These are phyloP conservation scores for Tetragonula clypearis DNA, from an alignment of 1,140 invertebrate genomes.

Conservation along the genomic window DNA sequence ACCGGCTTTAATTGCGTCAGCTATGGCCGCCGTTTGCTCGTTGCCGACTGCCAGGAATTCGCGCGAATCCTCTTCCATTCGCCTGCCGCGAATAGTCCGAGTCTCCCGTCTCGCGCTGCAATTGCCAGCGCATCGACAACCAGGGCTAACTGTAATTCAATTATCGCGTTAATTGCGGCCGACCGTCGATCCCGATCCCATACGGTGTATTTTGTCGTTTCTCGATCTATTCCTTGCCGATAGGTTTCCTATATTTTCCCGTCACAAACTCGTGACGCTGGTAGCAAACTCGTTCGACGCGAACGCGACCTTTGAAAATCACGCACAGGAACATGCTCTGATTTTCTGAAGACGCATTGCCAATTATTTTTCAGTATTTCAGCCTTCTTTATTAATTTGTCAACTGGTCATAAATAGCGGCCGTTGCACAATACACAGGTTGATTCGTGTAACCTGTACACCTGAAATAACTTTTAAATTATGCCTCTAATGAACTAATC, in stretches of 20 bases:
- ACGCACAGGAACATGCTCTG: too few species aligned
- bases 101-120: constrained; percentile 22
- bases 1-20: constrained; percentile 61
- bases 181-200: constrained; percentile 2
- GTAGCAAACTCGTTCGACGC: too few species aligned
- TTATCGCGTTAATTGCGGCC: constrained; percentile 43
- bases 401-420: too few species aligned
- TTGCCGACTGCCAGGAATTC: constrained; percentile 53
- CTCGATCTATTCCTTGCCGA: background rate
- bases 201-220: background rate
- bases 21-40: constrained; percentile 36
- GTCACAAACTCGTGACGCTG: too few species aligned
- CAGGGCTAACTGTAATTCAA: constrained; percentile 39
- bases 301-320: too few species aligned
- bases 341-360: too few species aligned
- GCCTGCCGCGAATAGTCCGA: constrained; percentile 2
- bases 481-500: too few species aligned
- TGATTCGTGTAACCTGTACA: too few species aligned
- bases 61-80: constrained; percentile 47
- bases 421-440: too few species aligned
- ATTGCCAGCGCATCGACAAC: constrained; percentile 40
- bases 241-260: background rate
- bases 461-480: too few species aligned
- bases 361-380: too few species aligned
- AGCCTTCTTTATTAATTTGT: too few species aligned